phyloP scores from a whole-genome alignment of 2,888 invertebrate species.

The Hanleya hanleyi region DNA sequence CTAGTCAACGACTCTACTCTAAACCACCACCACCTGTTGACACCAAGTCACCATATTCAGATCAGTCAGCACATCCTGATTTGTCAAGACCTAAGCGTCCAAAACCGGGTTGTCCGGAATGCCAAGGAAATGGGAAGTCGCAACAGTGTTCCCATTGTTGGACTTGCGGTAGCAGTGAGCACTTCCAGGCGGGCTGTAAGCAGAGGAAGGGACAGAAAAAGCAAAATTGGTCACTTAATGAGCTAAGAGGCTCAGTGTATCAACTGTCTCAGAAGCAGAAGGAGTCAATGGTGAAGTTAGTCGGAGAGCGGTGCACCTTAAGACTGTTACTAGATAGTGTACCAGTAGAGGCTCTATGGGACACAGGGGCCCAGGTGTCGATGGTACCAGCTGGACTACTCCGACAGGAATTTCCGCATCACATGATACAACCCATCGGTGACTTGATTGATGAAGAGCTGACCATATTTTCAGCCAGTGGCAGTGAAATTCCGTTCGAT shows the following conservation, averaged over 20 bases:
- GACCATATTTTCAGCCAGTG: neutral
- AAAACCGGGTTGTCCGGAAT: neutral
- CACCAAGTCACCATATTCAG: too few species aligned
- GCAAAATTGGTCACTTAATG: neutral
- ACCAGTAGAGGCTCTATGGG: neutral
- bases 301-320: neutral
- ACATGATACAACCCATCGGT: neutral
- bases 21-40: too few species aligned
- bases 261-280: neutral
- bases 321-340: neutral
- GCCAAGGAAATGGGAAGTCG: too few species aligned
- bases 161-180: neutral
- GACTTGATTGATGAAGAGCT: neutral
- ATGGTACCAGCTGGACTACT: neutral
- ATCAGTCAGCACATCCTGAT: too few species aligned
- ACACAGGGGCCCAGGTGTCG: slow-evolving; percentile 3
- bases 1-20: too few species aligned
- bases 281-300: neutral
- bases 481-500: neutral
- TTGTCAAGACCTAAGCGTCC: neutral
- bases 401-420: neutral
- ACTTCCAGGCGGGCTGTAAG: neutral
- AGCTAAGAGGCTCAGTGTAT: neutral
- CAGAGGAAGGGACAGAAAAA: neutral
- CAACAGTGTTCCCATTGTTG: neutral